These are phyloP conservation scores for Drosophila bipectinata DNA, from an alignment of 1,140 invertebrate genomes.

Conservation along the genomic window DNA sequence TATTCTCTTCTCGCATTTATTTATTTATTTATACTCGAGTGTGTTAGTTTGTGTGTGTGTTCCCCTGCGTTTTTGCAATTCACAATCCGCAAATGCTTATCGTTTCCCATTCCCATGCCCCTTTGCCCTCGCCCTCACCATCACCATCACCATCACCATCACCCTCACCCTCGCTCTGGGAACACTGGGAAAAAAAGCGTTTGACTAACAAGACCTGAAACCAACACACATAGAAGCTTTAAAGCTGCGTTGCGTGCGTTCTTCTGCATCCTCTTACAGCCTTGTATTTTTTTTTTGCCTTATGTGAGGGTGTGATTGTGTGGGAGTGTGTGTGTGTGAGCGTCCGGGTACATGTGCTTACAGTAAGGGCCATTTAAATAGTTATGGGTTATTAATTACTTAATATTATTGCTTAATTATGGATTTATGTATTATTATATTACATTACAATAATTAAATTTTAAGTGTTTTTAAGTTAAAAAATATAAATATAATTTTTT, in stretches of 20 bases:
- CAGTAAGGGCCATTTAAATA: background rate
- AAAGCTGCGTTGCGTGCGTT: conserved; percentile 69
- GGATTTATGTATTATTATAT: no score
- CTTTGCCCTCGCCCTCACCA: background rate
- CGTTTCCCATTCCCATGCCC: conserved; percentile 4
- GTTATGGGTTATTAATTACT: background rate
- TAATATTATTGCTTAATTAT: no score
- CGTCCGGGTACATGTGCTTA: background rate
- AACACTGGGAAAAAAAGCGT: background rate
- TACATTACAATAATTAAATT: no score
- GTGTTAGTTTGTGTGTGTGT: conserved; percentile 13
- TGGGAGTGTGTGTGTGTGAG: background rate
- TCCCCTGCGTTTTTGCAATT: conserved; percentile 67
- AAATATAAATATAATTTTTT: no score
- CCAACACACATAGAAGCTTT: conserved; percentile 14
- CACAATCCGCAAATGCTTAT: conserved; percentile 43
- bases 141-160: no score
- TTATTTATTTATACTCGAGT: conserved; percentile 68
- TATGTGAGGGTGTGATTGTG: background rate
- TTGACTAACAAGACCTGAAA: background rate
- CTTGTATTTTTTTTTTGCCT: conserved; percentile 24
- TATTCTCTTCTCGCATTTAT: conserved; percentile 36
- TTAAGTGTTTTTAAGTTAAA: no score
- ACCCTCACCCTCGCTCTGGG: conserved; percentile 4
- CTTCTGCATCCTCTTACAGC: conserved; percentile 18